Conservation (phyloP, 2,113 vertebrate genomes). For the Sylvilagus bachmani region DNA sequence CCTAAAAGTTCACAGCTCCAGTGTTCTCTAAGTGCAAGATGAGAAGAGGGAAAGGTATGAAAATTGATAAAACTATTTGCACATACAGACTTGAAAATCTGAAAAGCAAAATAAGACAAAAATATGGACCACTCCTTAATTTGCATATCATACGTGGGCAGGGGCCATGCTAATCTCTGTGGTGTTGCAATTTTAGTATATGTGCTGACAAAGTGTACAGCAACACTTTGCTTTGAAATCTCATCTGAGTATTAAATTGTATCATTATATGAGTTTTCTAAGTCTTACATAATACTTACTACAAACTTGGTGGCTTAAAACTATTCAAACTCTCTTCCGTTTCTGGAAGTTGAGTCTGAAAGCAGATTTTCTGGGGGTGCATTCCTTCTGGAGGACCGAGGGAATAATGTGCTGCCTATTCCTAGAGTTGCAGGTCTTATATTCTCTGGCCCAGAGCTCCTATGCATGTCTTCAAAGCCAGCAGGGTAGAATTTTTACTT, state of each 20-base stretch:
- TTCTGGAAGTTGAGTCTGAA: neutral
- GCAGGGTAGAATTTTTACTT: neutral
- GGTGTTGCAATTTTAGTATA: no score
- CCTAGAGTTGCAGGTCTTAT: neutral
- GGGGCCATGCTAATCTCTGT: no score
- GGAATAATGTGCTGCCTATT: neutral
- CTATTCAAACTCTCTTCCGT: neutral
- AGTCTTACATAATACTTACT: neutral
- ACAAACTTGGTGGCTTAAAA: neutral
- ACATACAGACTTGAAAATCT: slow-evolving; percentile 87
- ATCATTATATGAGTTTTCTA: neutral
- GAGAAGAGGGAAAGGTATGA: slow-evolving; percentile 85
- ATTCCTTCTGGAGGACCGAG: neutral
- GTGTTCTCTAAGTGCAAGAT: slow-evolving; percentile 89
- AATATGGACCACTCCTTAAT: neutral
- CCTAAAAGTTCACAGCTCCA: slow-evolving; percentile 83
- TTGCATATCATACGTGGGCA: no score
- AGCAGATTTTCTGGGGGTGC: neutral
- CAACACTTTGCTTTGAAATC: neutral
- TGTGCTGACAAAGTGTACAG: no score
- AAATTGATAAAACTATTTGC: slow-evolving; percentile 87
- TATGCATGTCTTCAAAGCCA: neutral
- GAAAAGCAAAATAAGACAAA: slow-evolving; percentile 89
- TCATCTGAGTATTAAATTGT: neutral
- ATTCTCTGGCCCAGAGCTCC: neutral